A percentile compares a stretch with the other conserved stretches of the same genome.
These are phyloP conservation scores for Notocelia uddmanniana DNA, from an alignment of 2,888 invertebrate species.

Conservation along the genomic window DNA sequence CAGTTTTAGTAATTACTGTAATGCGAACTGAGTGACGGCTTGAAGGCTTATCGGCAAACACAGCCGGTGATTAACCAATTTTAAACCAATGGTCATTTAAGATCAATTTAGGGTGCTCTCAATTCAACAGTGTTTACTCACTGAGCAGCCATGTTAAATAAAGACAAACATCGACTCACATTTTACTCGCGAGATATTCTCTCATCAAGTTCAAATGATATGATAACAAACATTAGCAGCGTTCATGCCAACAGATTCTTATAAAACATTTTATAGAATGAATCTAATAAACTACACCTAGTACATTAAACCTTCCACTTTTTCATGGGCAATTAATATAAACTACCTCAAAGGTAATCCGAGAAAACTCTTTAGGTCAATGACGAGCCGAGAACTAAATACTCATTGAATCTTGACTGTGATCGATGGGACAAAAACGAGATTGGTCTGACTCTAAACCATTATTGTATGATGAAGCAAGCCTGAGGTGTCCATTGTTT, in stretches of 20 bases:
- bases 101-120: constrained; percentile 53
- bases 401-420: constrained; percentile 61
- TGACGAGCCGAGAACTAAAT: constrained; percentile 66
- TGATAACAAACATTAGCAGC: background rate
- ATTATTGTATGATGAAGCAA: constrained; percentile 47
- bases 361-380: constrained; percentile 75
- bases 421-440: constrained; percentile 61
- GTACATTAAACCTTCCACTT: constrained; percentile 13
- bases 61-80: constrained; percentile 49
- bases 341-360: constrained; percentile 69
- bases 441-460: constrained; percentile 57
- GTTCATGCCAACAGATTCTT: background rate
- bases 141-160: constrained; percentile 24
- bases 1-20: constrained; percentile 51
- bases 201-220: constrained; percentile 24
- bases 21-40: constrained; percentile 28
- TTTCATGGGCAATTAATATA: constrained; percentile 51
- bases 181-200: constrained; percentile 7
- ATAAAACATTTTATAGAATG: background rate
- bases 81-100: constrained; percentile 54
- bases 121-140: constrained; percentile 50
- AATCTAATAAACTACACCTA: background rate
- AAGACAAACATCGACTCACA: constrained; percentile 13
- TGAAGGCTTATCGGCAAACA: constrained; percentile 40
- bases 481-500: constrained; percentile 54